phyloP scores from a whole-genome alignment of 2,888 invertebrate genomes.

The Zygaena filipendulae region DNA sequence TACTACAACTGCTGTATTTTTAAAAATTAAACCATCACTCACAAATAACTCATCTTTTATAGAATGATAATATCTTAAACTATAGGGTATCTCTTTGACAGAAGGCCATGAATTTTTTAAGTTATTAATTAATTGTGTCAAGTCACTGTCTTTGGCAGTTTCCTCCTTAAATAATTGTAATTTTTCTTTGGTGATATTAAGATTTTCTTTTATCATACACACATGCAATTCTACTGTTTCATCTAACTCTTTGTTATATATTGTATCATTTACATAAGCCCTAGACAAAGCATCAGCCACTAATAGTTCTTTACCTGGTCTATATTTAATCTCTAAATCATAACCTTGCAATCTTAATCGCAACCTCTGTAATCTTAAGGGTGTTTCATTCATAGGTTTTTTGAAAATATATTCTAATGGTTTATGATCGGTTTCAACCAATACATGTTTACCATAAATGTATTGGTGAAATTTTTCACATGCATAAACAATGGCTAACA shows the following conservation, averaged over 20 bases:
- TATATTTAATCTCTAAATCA: constrained; percentile 12
- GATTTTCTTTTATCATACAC: constrained; percentile 4
- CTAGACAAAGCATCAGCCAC: constrained; percentile 14
- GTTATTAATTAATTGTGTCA: not conserved
- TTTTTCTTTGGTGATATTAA: constrained; percentile 6
- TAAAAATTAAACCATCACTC: constrained; percentile 5
- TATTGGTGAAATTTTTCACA: constrained; percentile 15
- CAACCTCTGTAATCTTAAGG: constrained; percentile 13
- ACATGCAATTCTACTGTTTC: constrained; percentile 9
- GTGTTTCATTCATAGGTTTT: constrained; percentile 10
- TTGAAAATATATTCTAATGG: constrained; percentile 14
- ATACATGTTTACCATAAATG: constrained; percentile 12
- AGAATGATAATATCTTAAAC: constrained; percentile 4
- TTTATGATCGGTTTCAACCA: constrained; percentile 17
- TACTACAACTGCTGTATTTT: constrained; percentile 5
- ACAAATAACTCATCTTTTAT: constrained; percentile 7
- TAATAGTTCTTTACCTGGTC: constrained; percentile 12
- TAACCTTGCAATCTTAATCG: constrained; percentile 13
- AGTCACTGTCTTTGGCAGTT: constrained; percentile 5
- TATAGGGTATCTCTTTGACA: constrained; percentile 1
- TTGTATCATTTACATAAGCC: constrained; percentile 9
- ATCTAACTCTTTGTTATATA: constrained; percentile 8
- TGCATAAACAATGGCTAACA: constrained; percentile 14
- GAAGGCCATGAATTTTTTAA: constrained; percentile 1
- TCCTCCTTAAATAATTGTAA: constrained; percentile 5